Conservation (phyloP, 2,888 invertebrate species). For the Spodoptera picta region DNA sequence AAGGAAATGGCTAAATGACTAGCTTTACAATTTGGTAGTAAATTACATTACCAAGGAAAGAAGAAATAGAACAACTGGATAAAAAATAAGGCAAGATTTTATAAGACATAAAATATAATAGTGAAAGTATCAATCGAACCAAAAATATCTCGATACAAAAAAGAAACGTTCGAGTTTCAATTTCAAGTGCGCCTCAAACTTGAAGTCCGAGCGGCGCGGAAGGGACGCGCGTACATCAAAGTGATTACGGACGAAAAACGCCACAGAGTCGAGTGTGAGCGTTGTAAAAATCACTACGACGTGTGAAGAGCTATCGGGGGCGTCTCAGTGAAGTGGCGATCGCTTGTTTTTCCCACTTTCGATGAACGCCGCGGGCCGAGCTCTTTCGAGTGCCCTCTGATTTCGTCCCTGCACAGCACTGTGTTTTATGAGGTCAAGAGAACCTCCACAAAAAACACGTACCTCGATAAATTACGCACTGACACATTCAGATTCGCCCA, state of each 20-base stretch:
- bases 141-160: conserved; percentile 41
- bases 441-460: conserved; percentile 86
- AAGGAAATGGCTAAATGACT: too few species aligned
- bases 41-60: neutral
- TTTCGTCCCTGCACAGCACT: conserved; percentile 80
- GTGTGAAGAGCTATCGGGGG: conserved; percentile 86
- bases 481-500: conserved; percentile 88
- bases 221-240: conserved; percentile 78
- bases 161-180: conserved; percentile 52
- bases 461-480: conserved; percentile 87
- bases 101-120: conserved; percentile 15
- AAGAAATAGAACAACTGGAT: neutral
- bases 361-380: conserved; percentile 79
- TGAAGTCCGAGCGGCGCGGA: conserved; percentile 53
- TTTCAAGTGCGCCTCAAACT: conserved; percentile 51
- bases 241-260: conserved; percentile 83
- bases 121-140: conserved; percentile 19
- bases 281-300: conserved; percentile 88
- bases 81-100: conserved; percentile 11
- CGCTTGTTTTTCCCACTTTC: conserved; percentile 88
- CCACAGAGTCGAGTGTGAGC: conserved; percentile 79
- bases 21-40: too few species aligned
- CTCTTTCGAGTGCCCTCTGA: conserved; percentile 80
- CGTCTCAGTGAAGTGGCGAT: conserved; percentile 86
- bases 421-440: conserved; percentile 88